A percentile compares a stretch with the other conserved stretches of the same genome.
Conservation (phyloP, 1,140 invertebrate species). For the Drosophila lacteicornis region DNA sequence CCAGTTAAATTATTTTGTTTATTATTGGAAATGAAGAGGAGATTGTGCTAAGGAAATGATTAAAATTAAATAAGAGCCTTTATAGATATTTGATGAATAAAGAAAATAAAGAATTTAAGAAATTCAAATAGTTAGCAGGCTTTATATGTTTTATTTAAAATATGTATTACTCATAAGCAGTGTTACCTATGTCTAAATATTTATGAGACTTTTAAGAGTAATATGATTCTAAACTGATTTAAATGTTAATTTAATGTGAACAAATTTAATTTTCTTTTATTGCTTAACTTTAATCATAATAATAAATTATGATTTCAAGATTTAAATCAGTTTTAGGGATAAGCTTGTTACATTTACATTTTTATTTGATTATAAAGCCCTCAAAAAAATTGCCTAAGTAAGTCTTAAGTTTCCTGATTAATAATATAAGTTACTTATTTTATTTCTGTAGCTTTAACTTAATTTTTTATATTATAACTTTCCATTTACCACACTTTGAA, state of each 20-base stretch:
- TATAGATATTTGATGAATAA: background rate
- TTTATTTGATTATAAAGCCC: no score
- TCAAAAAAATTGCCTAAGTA: no score
- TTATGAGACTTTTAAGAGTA: no score
- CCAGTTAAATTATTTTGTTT: background rate
- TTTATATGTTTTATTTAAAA: no score
- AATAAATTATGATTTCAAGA: background rate
- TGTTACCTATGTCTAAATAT: background rate
- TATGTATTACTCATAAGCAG: slow-evolving; percentile 23
- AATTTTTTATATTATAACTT: background rate
- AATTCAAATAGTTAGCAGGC: no score
- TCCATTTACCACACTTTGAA: background rate
- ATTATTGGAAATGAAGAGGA: background rate
- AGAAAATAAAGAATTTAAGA: no score
- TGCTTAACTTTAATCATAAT: rapidly evolving
- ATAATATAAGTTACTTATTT: background rate
- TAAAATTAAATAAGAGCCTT: background rate
- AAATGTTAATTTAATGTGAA: no score
- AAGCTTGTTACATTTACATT: background rate
- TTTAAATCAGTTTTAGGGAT: background rate
- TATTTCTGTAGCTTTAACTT: background rate
- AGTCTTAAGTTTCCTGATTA: no score
- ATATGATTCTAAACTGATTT: no score
- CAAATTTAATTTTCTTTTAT: no score
- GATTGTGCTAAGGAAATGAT: background rate